Base-by-base conservation (phyloP, 2,797 vertebrate genomes). In the Remorina albescens region DNA sequence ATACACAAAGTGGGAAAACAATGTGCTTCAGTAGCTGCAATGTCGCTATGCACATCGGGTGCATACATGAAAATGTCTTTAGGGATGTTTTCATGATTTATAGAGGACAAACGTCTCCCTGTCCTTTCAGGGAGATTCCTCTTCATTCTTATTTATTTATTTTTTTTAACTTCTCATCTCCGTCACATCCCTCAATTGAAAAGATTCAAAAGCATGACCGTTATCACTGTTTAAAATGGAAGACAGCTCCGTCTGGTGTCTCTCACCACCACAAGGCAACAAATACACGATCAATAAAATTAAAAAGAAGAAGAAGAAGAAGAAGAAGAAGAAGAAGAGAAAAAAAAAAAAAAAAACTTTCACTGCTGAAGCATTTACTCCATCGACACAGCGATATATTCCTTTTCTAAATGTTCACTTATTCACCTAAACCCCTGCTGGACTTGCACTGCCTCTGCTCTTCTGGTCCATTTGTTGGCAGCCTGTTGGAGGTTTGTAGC, bases 1-100 rank as follows among this genome's bases (percentile, higher is more conserved):
- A 91, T 89, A 92, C 85, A 92, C 74, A 89, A 79, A 78, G 77
- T 81, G 80, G 74, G 65, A 87, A 86, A 88, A 80, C 71, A 78
- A 84, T 87, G 77, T 90, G 86, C 86, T 88, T 82, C 72, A 83
- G 74, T 77, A 74, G 73, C 80, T 84, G 77, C 76, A 71, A 73
- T 62, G 80, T 82, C 64, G 58, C 4, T 69, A 53, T 67, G 85
- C 80, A 90, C 71, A 6, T 62, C 2, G 1, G 42, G 37, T 70
- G 85, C 80, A 82, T 28, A 78, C 56, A 71, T 82, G 65, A 72
- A 74, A 85, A 84, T 72, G 66, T 90, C 77, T 82, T 62, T 18
- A n/a, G 51, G 47, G 67, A 49, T 61, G 46, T 32, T 54, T 44
- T 73, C 59, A 67, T 34, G 53, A 4, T 83, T 73, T 46, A 18